A percentile compares a stretch with the other conserved stretches of the same genome.
Evolutionary conservation across 2,797 vertebrate genomes (phyloP).

Genomic region (Pteropus rufus): DNA sequence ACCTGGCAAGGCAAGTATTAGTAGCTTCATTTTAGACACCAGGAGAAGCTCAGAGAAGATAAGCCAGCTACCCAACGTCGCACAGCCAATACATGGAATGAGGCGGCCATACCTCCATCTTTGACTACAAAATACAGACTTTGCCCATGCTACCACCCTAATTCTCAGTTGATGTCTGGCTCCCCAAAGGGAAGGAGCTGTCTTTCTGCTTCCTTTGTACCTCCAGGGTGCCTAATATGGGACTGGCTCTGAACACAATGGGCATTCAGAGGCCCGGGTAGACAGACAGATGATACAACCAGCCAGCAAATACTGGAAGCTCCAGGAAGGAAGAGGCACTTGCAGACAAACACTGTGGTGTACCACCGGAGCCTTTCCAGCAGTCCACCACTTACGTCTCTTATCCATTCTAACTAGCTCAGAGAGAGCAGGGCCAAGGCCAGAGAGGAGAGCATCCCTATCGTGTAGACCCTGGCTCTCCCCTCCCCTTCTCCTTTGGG

Average conservation of each 20-base stretch:
- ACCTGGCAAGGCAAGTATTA: background rate
- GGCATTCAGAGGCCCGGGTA: background rate
- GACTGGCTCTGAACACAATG: background rate
- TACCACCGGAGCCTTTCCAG: background rate
- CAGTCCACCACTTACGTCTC: background rate
- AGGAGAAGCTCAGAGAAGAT: constrained; percentile 51
- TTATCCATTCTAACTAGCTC: background rate
- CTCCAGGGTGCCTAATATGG: background rate
- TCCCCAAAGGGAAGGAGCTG: background rate
- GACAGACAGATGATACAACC: background rate
- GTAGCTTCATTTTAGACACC: constrained; percentile 29
- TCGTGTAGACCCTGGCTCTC: background rate
- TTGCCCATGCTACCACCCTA: background rate
- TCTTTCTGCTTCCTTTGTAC: constrained; percentile 3
- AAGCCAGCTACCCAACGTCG: constrained; percentile 44
- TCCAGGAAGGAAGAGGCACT: background rate
- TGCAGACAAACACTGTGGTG: background rate
- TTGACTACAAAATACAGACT: background rate
- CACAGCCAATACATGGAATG: background rate
- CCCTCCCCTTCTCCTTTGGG: background rate
- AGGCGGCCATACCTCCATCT: background rate
- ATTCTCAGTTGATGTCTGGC: background rate
- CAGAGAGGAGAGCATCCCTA: background rate
- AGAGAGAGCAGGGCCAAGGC: background rate
- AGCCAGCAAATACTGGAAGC: background rate